Evolutionary conservation across 2,797 vertebrate species (phyloP).

Genomic region (Xerus rutilus): DNA sequence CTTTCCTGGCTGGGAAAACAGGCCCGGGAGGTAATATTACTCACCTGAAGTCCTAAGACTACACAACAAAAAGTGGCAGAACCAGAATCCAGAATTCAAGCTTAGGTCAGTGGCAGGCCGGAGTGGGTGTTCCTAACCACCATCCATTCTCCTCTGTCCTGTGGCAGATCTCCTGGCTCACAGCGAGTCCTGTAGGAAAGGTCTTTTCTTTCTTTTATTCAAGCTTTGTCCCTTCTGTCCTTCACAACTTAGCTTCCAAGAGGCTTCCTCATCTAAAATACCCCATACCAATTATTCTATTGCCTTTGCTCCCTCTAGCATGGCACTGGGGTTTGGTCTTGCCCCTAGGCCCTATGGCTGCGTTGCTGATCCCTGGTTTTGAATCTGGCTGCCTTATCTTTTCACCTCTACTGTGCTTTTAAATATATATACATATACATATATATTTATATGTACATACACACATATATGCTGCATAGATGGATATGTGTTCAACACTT

Average conservation of each 20-base stretch:
- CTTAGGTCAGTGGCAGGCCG: neutral
- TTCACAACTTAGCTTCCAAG: neutral
- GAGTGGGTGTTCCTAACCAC: neutral
- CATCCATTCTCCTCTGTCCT: neutral
- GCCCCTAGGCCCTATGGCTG: neutral
- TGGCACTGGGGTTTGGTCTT: fast-evolving
- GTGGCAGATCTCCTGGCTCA: neutral
- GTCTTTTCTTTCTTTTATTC: neutral
- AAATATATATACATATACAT: too few species aligned
- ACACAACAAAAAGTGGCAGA: neutral
- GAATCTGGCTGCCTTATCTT: neutral
- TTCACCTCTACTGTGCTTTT: neutral
- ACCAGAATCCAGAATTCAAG: neutral
- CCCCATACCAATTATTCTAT: fast-evolving
- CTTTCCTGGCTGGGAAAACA: neutral
- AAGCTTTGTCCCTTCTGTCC: neutral
- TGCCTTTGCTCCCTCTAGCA: neutral
- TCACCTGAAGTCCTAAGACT: neutral
- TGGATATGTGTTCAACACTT: conserved; percentile 11
- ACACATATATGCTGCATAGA: neutral
- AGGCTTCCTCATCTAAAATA: neutral
- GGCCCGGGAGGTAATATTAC: neutral
- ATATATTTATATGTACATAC: too few species aligned
- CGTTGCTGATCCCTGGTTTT: neutral
- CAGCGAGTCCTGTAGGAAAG: neutral